Conservation (phyloP, 2,113 vertebrate genomes). For the Otus sunia region DNA sequence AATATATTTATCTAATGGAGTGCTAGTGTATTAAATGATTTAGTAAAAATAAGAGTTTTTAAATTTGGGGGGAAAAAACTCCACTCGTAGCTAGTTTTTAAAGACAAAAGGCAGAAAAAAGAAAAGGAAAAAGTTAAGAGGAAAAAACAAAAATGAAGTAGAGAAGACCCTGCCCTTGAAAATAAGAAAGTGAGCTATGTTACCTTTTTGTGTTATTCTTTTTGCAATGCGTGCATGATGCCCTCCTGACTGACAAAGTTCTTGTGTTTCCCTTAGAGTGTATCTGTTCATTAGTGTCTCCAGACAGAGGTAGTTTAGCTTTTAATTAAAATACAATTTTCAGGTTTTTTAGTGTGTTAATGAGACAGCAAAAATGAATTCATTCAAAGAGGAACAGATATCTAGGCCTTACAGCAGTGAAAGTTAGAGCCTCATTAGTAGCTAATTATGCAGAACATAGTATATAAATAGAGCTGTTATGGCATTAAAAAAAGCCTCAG, state of each 20-base stretch:
- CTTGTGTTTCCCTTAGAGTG: not conserved
- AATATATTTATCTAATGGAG: not conserved
- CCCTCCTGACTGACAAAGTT: slow-evolving; percentile 22
- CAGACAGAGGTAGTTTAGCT: slow-evolving; percentile 59
- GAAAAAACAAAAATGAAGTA: too few relatives aligned
- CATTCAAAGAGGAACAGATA: slow-evolving; percentile 54
- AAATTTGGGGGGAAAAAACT: not conserved
- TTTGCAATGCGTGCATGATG: not conserved
- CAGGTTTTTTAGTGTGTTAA: slow-evolving; percentile 57
- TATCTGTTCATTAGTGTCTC: slow-evolving; percentile 49
- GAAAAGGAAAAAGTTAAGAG: not conserved
- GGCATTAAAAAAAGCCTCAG: slow-evolving; percentile 40
- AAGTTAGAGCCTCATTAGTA: slow-evolving; percentile 68
- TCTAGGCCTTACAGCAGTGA: slow-evolving; percentile 41
- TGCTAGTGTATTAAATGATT: not conserved
- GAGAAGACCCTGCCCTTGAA: not conserved
- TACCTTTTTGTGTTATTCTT: not conserved
- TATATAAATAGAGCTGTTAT: slow-evolving; percentile 67
- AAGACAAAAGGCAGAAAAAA: not conserved
- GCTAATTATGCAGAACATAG: slow-evolving; percentile 64
- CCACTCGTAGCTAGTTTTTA: not conserved
- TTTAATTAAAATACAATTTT: slow-evolving; percentile 72
- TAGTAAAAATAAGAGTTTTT: not conserved
- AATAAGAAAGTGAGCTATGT: not conserved
- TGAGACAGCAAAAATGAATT: slow-evolving; percentile 72